These are phyloP conservation scores for Phalacrocorax pelagicus DNA, from an alignment of 2,113 vertebrate genomes.

Conservation along the genomic window DNA sequence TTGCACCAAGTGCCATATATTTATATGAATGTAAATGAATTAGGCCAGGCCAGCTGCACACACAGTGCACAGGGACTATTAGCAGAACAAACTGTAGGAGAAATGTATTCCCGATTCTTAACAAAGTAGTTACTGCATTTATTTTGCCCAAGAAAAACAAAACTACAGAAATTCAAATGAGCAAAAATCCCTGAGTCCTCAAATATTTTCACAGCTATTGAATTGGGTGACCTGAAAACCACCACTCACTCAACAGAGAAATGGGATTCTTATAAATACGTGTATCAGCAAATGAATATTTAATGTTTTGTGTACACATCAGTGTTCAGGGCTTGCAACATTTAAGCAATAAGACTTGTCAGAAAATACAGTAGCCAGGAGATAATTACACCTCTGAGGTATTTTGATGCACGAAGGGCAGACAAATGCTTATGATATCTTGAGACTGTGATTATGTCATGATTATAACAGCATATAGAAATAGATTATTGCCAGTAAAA, in stretches of 20 bases:
- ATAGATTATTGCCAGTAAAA: neutral
- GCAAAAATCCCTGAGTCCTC: neutral
- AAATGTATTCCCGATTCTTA: neutral
- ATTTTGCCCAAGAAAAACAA: neutral
- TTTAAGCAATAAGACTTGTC: slow-evolving; percentile 35
- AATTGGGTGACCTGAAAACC: slow-evolving; percentile 34
- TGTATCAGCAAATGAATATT: slow-evolving; percentile 63
- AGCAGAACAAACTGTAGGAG: neutral
- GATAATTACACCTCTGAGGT: slow-evolving; percentile 43
- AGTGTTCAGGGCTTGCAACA: slow-evolving; percentile 18
- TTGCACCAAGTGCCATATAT: neutral
- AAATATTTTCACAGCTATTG: neutral
- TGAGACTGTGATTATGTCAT: neutral
- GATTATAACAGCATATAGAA: neutral
- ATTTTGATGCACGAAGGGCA: neutral
- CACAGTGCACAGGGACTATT: neutral
- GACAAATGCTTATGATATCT: neutral
- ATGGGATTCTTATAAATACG: slow-evolving; percentile 4
- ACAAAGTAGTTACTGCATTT: neutral
- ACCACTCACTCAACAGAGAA: neutral
- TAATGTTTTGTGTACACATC: slow-evolving; percentile 37
- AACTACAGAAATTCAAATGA: neutral
- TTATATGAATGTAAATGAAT: neutral
- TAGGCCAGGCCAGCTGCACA: rapidly evolving
- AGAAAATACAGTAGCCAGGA: slow-evolving; percentile 22